Evolutionary conservation across 2,888 invertebrate species (phyloP).

Genomic region (Agrochola litura): DNA sequence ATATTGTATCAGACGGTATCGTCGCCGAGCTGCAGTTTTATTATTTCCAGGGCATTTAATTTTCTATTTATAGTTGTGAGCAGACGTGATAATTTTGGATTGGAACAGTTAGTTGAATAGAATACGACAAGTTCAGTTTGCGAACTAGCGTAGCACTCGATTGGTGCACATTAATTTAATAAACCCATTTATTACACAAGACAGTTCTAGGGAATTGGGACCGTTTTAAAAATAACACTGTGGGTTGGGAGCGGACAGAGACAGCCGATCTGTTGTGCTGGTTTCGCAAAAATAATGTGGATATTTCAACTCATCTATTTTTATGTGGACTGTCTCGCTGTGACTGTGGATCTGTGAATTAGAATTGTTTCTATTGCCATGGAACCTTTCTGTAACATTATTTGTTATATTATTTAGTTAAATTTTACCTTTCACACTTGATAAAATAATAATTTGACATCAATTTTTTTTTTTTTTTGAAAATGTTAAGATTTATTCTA

Average conservation of each 20-base stretch:
- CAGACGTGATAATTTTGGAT: constrained; percentile 81
- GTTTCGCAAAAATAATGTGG: constrained; percentile 78
- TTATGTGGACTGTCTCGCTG: constrained; percentile 68
- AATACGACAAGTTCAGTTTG: constrained; percentile 44
- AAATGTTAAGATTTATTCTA: neutral
- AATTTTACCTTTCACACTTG: neutral
- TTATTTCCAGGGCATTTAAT: constrained; percentile 84
- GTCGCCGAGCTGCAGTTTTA: constrained; percentile 69
- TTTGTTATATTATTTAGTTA: neutral
- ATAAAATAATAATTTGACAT: neutral
- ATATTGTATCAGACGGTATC: constrained; percentile 40
- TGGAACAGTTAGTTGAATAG: constrained; percentile 66
- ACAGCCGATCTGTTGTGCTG: constrained; percentile 76
- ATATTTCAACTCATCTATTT: constrained; percentile 82
- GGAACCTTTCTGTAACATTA: constrained; percentile 9
- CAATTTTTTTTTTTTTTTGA: neutral
- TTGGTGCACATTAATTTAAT: constrained; percentile 59
- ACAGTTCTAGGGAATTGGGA: constrained; percentile 77
- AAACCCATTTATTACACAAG: constrained; percentile 67
- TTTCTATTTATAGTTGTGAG: constrained; percentile 84
- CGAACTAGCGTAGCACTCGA: constrained; percentile 61
- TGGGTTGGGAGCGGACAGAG: constrained; percentile 73
- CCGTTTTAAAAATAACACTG: constrained; percentile 85
- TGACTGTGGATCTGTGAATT: constrained; percentile 60
- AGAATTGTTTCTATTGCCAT: constrained; percentile 39